Evolutionary conservation across 2,888 invertebrate genomes (phyloP), one percentile per base, ranked within the genome.

Genomic region (Latheticus oryzae): DNA sequence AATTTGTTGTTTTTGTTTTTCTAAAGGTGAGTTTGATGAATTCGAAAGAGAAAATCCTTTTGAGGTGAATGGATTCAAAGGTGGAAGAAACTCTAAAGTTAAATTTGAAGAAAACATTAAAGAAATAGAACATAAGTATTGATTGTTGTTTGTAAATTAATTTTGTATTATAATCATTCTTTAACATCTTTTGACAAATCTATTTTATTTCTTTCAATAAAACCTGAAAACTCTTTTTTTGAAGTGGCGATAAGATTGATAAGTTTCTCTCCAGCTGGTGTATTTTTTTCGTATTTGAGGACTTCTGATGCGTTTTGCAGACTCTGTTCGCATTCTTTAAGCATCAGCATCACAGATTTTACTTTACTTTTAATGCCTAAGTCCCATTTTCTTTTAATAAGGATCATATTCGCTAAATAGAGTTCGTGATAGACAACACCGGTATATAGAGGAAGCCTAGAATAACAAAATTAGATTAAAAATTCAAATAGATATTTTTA

Each of bases 381-480:
- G 42, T 77, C 80, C 75, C 76, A 76, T 58, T 73, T 73, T 1
- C 71, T 56, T 38, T 72, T 71, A 2, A 74, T 67, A 15, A 72
- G 15, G 9, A 73, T 68, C 70, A 71, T 73, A 48, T 74, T 73
- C 9, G 71, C 72, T 40, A 72, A 51, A 43, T 73, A 65, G 3
- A 72, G 63, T 76, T 93, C 93, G 60, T 89, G 87, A 11, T 89
- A 82, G 38, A 92, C 82, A 1, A 93, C 90, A n/a, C 88, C 87
- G 0, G 86, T 84, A 70, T 93, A 93, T 12, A 94, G 81, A 59
- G 88, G 85, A 3, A 93, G 78, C 64, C 81, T 79, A 15, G 5
- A 53, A 32, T 19, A 19, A 19, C 3, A 19, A 19, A 19, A 19
- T 5, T 19, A n/a, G n/a, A n/a, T n/a, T n/a, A n/a, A n/a, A n/a